A percentile compares a stretch with the other conserved stretches of the same genome.
Evolutionary conservation across 2,113 vertebrate genomes (phyloP).

Genomic region (Vidua chalybeata): DNA sequence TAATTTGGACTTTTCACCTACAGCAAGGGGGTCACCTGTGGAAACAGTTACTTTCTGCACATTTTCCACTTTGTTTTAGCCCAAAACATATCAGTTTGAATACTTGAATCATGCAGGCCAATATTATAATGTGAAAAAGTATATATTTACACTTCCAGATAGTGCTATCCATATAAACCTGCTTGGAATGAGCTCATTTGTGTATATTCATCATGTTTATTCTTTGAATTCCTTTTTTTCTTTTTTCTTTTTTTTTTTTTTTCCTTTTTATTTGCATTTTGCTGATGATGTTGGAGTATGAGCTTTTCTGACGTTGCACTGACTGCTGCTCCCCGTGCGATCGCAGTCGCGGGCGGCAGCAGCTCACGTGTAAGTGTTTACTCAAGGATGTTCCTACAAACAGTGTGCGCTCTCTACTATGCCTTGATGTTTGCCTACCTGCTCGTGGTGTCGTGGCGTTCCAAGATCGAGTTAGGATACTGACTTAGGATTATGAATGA

Average conservation of each 20-base stretch:
- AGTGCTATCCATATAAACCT: slow-evolving; percentile 91
- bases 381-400: slow-evolving; percentile 91
- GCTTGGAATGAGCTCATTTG: slow-evolving; percentile 88
- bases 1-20: slow-evolving; percentile 89
- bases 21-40: slow-evolving; percentile 90
- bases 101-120: slow-evolving; percentile 99
- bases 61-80: slow-evolving; percentile 99
- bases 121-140: slow-evolving; percentile 99
- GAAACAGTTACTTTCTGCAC: slow-evolving; percentile 97
- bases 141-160: slow-evolving; percentile 98
- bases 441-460: slow-evolving; percentile 90
- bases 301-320: slow-evolving; percentile 98
- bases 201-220: slow-evolving; percentile 88
- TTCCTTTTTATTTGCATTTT: slow-evolving; percentile 76
- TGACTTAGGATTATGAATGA: slow-evolving; percentile 89
- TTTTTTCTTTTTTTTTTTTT: slow-evolving; percentile 51
- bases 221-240: slow-evolving; percentile 82
- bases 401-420: slow-evolving; percentile 89
- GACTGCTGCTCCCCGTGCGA: slow-evolving; percentile 89
- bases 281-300: slow-evolving; percentile 90
- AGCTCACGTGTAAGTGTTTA: slow-evolving; percentile 96
- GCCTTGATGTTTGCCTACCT: slow-evolving; percentile 95
- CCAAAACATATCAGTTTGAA: slow-evolving; percentile 99
- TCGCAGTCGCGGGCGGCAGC: slow-evolving; percentile 86
- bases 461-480: slow-evolving; percentile 85